These are phyloP conservation scores for Centropyge bicolor DNA, from an alignment of 2,797 vertebrate genomes.

Conservation along the genomic window DNA sequence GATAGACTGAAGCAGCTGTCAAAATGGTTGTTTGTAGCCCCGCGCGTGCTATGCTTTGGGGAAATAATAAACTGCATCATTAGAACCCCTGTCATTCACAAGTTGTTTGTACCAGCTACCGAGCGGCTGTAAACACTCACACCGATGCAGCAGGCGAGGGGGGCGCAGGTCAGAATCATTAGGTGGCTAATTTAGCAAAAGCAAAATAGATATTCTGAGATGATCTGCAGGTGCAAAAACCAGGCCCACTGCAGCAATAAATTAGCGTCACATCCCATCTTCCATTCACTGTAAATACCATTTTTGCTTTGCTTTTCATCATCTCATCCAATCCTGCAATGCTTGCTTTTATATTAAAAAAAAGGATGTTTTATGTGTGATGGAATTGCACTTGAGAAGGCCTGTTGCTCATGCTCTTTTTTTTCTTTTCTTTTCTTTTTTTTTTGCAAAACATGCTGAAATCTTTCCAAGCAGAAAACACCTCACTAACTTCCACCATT, in stretches of 20 bases:
- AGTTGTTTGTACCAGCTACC: conserved; percentile 68
- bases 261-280: conserved; percentile 44
- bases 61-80: conserved; percentile 86
- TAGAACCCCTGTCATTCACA: conserved; percentile 83
- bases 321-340: background rate
- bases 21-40: conserved; percentile 84
- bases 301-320: conserved; percentile 9
- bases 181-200: conserved; percentile 65
- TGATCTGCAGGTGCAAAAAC: conserved; percentile 55
- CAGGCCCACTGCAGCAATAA: conserved; percentile 40
- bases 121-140: conserved; percentile 68
- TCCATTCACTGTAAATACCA: background rate
- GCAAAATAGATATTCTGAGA: conserved; percentile 57
- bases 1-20: conserved; percentile 83
- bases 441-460: background rate
- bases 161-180: conserved; percentile 74
- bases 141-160: conserved; percentile 38
- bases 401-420: conserved; percentile 31
- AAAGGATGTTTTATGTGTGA: background rate
- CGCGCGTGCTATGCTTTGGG: conserved; percentile 73
- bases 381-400: background rate
- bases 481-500: conserved; percentile 21
- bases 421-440: background rate
- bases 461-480: conserved; percentile 4
- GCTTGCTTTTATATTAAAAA: background rate